Evolutionary conservation across 2,888 invertebrate species (phyloP).

Genomic region (Drosophila helvetica): DNA sequence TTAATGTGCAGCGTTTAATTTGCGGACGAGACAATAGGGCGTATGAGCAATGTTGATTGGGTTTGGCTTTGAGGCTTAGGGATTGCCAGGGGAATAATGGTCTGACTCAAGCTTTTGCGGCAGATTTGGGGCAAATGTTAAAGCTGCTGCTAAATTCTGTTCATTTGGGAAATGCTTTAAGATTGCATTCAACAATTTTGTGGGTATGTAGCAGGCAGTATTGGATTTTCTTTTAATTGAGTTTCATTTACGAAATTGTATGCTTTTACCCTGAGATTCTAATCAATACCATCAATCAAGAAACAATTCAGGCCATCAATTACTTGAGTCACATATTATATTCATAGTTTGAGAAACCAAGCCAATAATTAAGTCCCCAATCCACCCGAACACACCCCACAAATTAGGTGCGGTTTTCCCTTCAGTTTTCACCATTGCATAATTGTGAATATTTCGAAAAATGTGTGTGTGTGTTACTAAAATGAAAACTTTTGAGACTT

Average conservation of each 20-base stretch:
- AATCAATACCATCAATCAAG: background rate
- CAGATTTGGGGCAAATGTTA: background rate
- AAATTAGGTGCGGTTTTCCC: background rate
- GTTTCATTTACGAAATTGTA: too few relatives aligned
- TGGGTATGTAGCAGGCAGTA: too few relatives aligned
- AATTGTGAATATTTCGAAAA: conserved; percentile 48
- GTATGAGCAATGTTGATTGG: conserved; percentile 45
- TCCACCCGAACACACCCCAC: background rate
- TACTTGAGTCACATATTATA: conserved; percentile 4
- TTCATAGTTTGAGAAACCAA: conserved; percentile 1
- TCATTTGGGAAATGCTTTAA: background rate
- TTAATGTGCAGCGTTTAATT: conserved; percentile 45
- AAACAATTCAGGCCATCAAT: conserved; percentile 2
- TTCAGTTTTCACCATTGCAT: conserved; percentile 33
- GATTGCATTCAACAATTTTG: too few relatives aligned
- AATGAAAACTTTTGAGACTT: conserved; percentile 58
- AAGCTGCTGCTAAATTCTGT: background rate
- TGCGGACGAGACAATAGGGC: conserved; percentile 45
- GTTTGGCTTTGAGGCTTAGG: conserved; percentile 5
- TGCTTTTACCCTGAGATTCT: too few relatives aligned
- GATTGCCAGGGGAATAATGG: conserved; percentile 21
- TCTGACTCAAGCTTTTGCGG: background rate
- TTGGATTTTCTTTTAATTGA: too few relatives aligned
- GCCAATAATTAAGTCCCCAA: conserved; percentile 4
- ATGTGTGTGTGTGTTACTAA: conserved; percentile 45